Evolutionary conservation across 2,888 invertebrate genomes (phyloP).

Genomic region (Stenchaetothrips biformis): DNA sequence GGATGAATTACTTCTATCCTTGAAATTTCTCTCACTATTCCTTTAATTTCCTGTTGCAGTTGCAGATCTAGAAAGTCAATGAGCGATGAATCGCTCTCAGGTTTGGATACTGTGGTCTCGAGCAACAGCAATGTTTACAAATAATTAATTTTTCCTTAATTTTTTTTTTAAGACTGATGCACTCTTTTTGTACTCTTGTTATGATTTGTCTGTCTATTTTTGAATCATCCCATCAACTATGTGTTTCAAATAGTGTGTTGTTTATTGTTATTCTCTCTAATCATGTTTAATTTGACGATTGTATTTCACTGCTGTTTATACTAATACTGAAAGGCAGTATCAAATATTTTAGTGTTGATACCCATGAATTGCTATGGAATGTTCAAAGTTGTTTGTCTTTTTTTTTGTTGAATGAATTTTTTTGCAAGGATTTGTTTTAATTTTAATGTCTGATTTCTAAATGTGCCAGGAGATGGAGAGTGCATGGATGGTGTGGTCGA

Average conservation of each 20-base stretch:
- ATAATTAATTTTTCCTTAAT: background rate
- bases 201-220: background rate
- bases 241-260: background rate
- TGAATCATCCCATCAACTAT: background rate
- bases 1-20: background rate
- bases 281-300: background rate
- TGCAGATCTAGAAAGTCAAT: background rate
- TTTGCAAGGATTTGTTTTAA: background rate
- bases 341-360: background rate
- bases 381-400: background rate
- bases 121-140: background rate
- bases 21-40: background rate
- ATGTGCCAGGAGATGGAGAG: background rate
- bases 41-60: background rate
- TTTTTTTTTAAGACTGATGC: background rate
- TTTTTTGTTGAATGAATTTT: background rate
- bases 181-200: background rate
- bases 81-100: background rate
- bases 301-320: background rate
- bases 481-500: background rate
- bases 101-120: background rate
- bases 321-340: background rate
- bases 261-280: background rate
- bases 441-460: background rate
- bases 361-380: background rate